These are phyloP conservation scores for Drosophila auraria DNA, from an alignment of 1,140 invertebrate species.

Conservation along the genomic window DNA sequence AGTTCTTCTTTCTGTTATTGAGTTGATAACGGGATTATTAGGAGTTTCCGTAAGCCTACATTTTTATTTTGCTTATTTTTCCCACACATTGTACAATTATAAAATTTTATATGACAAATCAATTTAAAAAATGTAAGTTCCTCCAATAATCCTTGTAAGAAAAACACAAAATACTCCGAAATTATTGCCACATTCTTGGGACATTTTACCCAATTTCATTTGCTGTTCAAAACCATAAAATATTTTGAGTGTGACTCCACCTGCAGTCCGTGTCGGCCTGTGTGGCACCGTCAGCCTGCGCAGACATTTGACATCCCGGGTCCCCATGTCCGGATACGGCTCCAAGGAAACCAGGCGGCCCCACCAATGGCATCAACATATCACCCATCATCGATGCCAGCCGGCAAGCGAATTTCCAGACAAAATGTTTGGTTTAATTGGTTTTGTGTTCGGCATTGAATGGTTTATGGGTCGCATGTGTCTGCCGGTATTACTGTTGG, in stretches of 20 bases:
- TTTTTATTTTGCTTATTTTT: background rate
- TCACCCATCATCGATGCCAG: slow-evolving; percentile 55
- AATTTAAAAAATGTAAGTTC: background rate
- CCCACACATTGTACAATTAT: background rate
- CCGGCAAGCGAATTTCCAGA: slow-evolving; percentile 61
- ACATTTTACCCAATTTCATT: background rate
- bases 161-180: background rate
- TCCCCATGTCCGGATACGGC: slow-evolving; percentile 9
- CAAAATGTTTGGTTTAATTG: slow-evolving; percentile 82
- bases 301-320: slow-evolving; percentile 43
- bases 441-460: slow-evolving; percentile 75
- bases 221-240: slow-evolving; percentile 14
- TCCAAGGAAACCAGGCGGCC: slow-evolving; percentile 14
- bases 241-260: slow-evolving; percentile 32
- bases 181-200: background rate
- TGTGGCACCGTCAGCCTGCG: slow-evolving; percentile 45
- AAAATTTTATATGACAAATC: too few relatives aligned
- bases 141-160: background rate
- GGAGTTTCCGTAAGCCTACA: too few relatives aligned
- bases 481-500: slow-evolving; percentile 39
- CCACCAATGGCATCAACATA: slow-evolving; percentile 37
- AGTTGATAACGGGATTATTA: background rate
- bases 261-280: slow-evolving; percentile 52
- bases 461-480: slow-evolving; percentile 56
- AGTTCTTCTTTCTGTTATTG: background rate